Percentiles rank a stretch among this genome's conserved stretches.
phyloP scores from a whole-genome alignment of 1,140 invertebrate genomes.

The Dreissena rostriformis region DNA sequence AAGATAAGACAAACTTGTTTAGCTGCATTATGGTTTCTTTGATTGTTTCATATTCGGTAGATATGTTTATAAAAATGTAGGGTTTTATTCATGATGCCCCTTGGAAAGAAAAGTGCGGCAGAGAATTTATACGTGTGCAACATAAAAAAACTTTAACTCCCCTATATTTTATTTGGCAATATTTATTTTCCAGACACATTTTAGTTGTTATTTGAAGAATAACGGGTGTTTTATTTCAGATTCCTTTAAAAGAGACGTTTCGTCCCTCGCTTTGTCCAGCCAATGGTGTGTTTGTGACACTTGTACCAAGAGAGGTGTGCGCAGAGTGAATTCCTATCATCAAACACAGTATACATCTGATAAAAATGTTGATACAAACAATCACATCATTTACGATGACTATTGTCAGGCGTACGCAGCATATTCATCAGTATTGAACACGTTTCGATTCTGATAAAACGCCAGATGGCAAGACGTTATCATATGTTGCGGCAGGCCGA shows the following conservation, averaged over 20 bases:
- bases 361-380: no score
- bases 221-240: conserved; percentile 17
- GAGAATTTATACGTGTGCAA: not conserved
- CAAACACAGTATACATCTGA: no score
- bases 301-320: not conserved
- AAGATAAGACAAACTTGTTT: not conserved
- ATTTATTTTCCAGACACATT: not conserved
- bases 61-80: not conserved
- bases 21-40: no score
- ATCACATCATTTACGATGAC: no score
- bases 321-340: not conserved
- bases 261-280: conserved; percentile 18
- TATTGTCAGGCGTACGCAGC: no score
- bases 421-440: no score
- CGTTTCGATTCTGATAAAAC: no score
- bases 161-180: not conserved
- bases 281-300: not conserved
- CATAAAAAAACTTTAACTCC: not conserved
- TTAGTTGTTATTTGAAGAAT: not conserved
- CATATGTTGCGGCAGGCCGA: no score
- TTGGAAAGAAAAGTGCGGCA: no score
- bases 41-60: not conserved
- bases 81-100: no score
- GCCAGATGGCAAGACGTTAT: no score
- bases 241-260: conserved; percentile 31